Evolutionary conservation across 2,888 invertebrate genomes (phyloP).

Genomic region (Ochropleura plecta): DNA sequence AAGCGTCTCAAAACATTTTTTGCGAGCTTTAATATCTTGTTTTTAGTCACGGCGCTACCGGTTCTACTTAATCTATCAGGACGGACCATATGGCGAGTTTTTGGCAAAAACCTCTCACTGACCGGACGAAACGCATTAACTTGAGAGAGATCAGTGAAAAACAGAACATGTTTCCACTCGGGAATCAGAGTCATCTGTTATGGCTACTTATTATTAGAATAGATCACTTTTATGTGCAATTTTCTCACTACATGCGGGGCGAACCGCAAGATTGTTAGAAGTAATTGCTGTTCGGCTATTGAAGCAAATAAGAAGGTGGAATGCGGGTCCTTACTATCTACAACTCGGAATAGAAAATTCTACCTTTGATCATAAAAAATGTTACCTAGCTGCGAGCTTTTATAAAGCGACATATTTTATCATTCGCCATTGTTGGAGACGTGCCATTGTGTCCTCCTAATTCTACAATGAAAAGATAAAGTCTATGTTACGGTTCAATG

Average conservation of each 20-base stretch:
- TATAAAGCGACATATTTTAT: conserved; percentile 83
- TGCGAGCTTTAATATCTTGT: conserved; percentile 76
- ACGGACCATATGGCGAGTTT: conserved; percentile 80
- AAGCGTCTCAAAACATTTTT: conserved; percentile 78
- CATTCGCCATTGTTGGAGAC: conserved; percentile 83
- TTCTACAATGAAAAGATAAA: conserved; percentile 86
- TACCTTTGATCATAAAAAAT: conserved; percentile 73
- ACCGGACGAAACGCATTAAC: conserved; percentile 79
- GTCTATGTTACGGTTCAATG: conserved; percentile 87
- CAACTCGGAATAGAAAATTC: conserved; percentile 70
- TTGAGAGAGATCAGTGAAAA: conserved; percentile 71
- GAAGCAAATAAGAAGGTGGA: conserved; percentile 78
- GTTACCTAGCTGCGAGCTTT: conserved; percentile 75
- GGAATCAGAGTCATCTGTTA: conserved; percentile 73
- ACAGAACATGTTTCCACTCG: conserved; percentile 81
- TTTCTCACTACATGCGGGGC: conserved; percentile 86
- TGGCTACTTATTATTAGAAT: conserved; percentile 82
- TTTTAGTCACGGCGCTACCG: conserved; percentile 81
- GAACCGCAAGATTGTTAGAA: conserved; percentile 87
- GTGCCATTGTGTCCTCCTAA: conserved; percentile 83
- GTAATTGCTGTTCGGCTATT: conserved; percentile 84
- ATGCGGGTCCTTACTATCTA: conserved; percentile 83
- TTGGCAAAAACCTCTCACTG: conserved; percentile 71
- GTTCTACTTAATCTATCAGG: conserved; percentile 72
- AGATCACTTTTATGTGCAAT: conserved; percentile 85